Conservation (phyloP, 1,140 invertebrate species). For the Habropoda laboriosa region DNA sequence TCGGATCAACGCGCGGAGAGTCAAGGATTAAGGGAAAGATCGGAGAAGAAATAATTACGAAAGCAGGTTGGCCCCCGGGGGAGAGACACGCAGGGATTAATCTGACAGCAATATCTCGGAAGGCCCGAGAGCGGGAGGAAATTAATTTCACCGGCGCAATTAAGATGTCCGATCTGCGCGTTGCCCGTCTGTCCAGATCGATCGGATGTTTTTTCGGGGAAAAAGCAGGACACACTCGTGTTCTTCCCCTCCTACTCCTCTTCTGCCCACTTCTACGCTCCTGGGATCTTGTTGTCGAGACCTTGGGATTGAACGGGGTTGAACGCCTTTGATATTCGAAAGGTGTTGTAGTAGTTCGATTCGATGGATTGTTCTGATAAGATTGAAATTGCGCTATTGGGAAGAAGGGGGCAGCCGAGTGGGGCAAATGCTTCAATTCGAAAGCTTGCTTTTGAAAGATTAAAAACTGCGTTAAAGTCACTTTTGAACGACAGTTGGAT, state of each 20-base stretch:
- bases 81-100: conserved; percentile 30
- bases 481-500: too few species aligned
- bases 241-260: not conserved
- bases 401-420: too few species aligned
- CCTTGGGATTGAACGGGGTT: conserved; percentile 4
- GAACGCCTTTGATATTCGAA: not conserved
- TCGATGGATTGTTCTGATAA: not conserved
- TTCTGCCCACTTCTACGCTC: too few species aligned
- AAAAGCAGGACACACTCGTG: not conserved
- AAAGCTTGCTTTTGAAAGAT: too few species aligned
- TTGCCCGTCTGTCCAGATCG: conserved; percentile 16
- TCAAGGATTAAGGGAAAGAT: conserved; percentile 10
- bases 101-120: conserved; percentile 49
- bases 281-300: not conserved
- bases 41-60: conserved; percentile 48
- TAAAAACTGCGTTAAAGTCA: too few species aligned
- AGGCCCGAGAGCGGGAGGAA: conserved; percentile 28
- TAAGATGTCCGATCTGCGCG: conserved; percentile 45
- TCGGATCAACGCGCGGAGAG: not conserved
- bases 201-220: conserved; percentile 7
- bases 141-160: conserved; percentile 50
- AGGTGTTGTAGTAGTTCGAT: not conserved
- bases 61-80: not conserved
- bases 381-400: too few species aligned
- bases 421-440: too few species aligned